These are phyloP conservation scores for Bombus soroeensis DNA, from an alignment of 1,140 invertebrate genomes.

Conservation along the genomic window DNA sequence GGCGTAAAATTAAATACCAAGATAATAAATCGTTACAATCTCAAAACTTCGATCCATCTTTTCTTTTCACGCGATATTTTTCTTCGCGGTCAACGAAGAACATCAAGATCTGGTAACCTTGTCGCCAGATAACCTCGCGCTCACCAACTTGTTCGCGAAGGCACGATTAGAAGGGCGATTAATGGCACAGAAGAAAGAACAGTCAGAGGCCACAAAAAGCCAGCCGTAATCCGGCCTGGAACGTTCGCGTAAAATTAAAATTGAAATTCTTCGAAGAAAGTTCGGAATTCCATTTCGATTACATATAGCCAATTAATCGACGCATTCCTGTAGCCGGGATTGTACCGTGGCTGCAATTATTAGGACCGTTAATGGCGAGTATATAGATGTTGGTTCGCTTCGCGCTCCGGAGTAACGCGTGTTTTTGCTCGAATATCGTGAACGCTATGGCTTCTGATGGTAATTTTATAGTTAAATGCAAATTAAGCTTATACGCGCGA, in stretches of 20 bases:
- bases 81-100: neutral
- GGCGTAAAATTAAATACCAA: no score
- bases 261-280: conserved; percentile 36
- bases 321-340: neutral
- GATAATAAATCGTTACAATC: neutral
- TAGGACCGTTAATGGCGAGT: conserved; percentile 5
- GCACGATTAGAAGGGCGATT: conserved; percentile 32
- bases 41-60: neutral
- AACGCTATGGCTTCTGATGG: neutral
- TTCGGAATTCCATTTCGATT: neutral
- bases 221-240: neutral
- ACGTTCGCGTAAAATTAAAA: conserved; percentile 27
- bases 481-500: neutral
- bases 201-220: neutral
- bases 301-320: conserved; percentile 23
- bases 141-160: neutral
- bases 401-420: no score
- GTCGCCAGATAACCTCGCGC: neutral
- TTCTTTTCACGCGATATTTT: neutral
- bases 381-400: neutral
- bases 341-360: conserved; percentile 1
- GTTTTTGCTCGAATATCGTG: neutral
- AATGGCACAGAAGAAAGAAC: conserved; percentile 7
- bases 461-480: no score
- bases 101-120: neutral